phyloP scores from a whole-genome alignment of 2,113 vertebrate genomes.

The Vidua chalybeata region DNA sequence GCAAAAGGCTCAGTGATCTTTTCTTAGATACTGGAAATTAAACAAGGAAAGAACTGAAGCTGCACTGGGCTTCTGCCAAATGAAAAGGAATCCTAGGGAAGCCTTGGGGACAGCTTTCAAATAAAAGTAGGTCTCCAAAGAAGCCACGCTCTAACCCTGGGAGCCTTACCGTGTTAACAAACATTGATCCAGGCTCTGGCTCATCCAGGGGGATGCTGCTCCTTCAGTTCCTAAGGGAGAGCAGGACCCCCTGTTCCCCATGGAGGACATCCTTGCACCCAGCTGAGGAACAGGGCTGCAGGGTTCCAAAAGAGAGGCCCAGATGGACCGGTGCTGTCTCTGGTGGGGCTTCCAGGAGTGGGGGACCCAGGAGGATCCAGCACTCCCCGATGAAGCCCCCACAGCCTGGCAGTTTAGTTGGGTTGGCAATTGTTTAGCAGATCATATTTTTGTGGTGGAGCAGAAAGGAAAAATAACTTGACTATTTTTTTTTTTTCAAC shows the following conservation, averaged over 20 bases:
- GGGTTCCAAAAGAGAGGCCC: not conserved
- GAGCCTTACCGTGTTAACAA: not conserved
- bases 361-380: not conserved
- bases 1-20: conserved; percentile 22
- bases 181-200: not conserved
- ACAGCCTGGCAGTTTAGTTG: not conserved
- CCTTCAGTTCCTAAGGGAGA: accelerated
- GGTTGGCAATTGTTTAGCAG: not conserved
- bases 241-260: not conserved
- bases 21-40: conserved; percentile 25
- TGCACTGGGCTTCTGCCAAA: not conserved
- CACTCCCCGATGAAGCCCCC: accelerated
- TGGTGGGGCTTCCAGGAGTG: not conserved
- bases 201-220: not conserved
- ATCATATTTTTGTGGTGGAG: not conserved
- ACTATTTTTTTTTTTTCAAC: not conserved
- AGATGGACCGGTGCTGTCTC: not conserved
- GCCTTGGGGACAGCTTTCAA: conserved; percentile 1
- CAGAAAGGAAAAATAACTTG: not conserved
- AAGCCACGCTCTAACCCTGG: not conserved
- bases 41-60: not conserved
- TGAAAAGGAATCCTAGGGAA: conserved; percentile 12
- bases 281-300: not conserved
- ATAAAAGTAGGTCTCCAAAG: conserved; percentile 19
- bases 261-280: not conserved